Evolutionary conservation across 2,888 invertebrate genomes (phyloP), one percentile per base, ranked within the genome.

Genomic region (Cephus sareptanus): DNA sequence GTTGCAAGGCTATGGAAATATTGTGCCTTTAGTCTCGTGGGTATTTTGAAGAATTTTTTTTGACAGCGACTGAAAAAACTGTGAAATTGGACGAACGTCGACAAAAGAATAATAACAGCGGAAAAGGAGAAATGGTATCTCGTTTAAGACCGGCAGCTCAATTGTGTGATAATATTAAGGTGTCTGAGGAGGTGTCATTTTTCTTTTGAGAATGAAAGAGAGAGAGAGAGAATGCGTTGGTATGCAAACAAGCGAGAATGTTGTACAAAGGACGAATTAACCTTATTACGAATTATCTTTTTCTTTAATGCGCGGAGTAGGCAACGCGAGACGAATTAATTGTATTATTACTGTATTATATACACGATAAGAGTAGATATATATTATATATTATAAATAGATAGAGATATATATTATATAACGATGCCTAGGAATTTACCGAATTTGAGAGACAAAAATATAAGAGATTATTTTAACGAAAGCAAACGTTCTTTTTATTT

Each of bases 381-480:
- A 81, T 85, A 84, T 81, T 56, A 56, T 56, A 56, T 56, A 56
- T 56, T 56, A 56, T 56, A 56, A 56, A 56, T 76, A 82, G 34
- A 82, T 33, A 78, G 75, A 73, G 56, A 80, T 37, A 81, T 75
- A 84, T 81, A 81, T 56, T 56, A 56, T 23, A 56, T 56, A 56
- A 56, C 80, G 80, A 81, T 79, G 76, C 82, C 78, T 85, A 85
- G 82, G 86, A 87, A 81, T 86, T 86, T 86, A 87, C 83, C 77
- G 83, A 89, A 85, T 86, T 84, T 86, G 81, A 86, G 81, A 87
- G 83, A 56, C 56, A 84, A 89, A 89, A 89, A 74, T 79, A 90
- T 87, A 89, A 89, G 86, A 90, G 87, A 90, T 86, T 89, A 89
- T 90, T 89, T 89, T 87, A 87, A 88, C 87, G 84, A 74, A 79